Conservation (phyloP, 23 tunicate species). For the Ascidia mentula region DNA sequence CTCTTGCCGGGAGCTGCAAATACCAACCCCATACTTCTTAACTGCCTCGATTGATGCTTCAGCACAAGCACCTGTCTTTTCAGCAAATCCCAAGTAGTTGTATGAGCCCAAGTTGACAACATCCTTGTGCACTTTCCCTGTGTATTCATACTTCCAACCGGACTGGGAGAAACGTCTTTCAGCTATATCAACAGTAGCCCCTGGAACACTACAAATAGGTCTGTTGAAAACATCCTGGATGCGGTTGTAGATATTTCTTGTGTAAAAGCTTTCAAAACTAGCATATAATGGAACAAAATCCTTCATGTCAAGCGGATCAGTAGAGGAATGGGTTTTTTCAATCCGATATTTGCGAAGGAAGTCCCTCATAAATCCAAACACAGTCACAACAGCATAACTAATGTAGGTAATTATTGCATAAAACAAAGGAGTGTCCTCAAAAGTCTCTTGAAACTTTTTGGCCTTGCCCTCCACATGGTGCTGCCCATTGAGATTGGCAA, state of each 20-base stretch:
- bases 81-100: constrained; percentile 99
- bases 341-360: constrained; percentile 70
- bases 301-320: constrained; percentile 73
- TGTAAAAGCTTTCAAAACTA: constrained; percentile 94
- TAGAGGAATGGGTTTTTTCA: constrained; percentile 65
- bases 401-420: constrained; percentile 81
- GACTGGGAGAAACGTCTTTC: constrained; percentile 76
- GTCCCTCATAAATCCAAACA: constrained; percentile 84
- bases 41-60: constrained; percentile 80
- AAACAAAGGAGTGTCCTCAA: constrained; percentile 77
- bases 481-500: neutral
- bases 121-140: constrained; percentile 75
- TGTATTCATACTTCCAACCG: constrained; percentile 84
- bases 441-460: constrained; percentile 72
- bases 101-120: constrained; percentile 93
- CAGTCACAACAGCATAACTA: constrained; percentile 69
- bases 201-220: constrained; percentile 98
- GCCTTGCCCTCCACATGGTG: neutral
- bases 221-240: constrained; percentile 89
- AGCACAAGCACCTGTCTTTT: constrained; percentile 90
- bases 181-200: constrained; percentile 74
- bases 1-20: constrained; percentile 82
- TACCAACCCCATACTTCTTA: constrained; percentile 81
- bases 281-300: constrained; percentile 95
- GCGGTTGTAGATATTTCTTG: constrained; percentile 89